A percentile compares a stretch with the other conserved stretches of the same genome.
Conservation (phyloP, 2,113 vertebrate species). For the Antechinus flavipes region DNA sequence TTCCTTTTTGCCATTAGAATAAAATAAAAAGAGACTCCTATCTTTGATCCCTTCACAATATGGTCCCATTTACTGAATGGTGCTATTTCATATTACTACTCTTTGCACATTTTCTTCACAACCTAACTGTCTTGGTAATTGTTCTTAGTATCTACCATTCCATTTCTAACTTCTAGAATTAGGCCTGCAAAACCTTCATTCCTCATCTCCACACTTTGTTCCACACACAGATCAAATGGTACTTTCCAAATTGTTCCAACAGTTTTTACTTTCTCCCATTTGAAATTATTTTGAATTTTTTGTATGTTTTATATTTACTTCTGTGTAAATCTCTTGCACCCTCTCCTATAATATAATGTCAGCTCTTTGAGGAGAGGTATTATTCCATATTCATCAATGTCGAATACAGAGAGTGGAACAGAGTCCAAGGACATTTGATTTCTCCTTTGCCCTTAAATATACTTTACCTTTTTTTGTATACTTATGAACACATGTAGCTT, state of each 20-base stretch:
- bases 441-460: background rate
- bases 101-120: background rate
- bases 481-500: background rate
- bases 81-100: background rate
- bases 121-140: background rate
- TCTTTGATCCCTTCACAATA: background rate
- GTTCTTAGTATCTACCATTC: background rate
- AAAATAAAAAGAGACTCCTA: background rate
- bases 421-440: background rate
- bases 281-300: background rate
- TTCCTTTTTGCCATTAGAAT: background rate
- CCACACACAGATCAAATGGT: background rate
- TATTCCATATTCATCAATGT: background rate
- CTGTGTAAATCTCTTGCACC: background rate
- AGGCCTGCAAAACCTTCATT: background rate
- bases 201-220: background rate
- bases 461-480: background rate
- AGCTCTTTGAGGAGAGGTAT: background rate
- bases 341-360: background rate
- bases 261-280: background rate
- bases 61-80: background rate
- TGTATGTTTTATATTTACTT: background rate
- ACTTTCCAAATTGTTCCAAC: background rate
- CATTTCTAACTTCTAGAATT: background rate
- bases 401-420: background rate